Conservation (phyloP, 2,113 vertebrate species). For the Pyrgilauda ruficollis region DNA sequence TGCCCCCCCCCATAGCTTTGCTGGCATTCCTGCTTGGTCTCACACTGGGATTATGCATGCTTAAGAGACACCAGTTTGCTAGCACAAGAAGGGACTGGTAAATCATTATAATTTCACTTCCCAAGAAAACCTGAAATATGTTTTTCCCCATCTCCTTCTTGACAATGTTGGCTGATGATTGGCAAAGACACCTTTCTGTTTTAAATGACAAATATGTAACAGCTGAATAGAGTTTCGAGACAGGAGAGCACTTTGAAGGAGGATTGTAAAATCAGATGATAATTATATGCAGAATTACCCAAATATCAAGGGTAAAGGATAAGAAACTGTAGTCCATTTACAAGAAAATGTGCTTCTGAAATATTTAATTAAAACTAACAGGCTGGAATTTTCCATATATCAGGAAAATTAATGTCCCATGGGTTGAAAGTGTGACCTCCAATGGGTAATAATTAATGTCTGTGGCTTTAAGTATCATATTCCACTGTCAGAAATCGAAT, state of each 20-base stretch:
- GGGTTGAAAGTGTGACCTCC: conserved; percentile 47
- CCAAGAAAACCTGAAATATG: background rate
- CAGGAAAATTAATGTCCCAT: conserved; percentile 57
- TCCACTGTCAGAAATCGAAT: background rate
- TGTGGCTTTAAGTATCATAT: conserved; percentile 48
- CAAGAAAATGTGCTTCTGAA: conserved; percentile 28
- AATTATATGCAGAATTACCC: conserved; percentile 34
- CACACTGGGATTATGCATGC: background rate
- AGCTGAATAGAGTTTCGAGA: background rate
- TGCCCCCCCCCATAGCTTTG: background rate
- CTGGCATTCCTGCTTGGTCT: background rate
- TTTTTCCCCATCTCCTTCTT: background rate
- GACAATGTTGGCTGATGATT: fast-evolving
- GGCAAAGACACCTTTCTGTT: background rate
- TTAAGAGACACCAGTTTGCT: background rate
- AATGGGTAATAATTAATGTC: conserved; percentile 57
- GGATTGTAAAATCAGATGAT: conserved; percentile 13
- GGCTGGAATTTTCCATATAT: conserved; percentile 34
- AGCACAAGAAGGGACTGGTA: background rate
- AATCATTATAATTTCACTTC: background rate
- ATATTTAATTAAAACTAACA: conserved; percentile 61
- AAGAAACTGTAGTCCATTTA: conserved; percentile 30
- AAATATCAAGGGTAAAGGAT: conserved; percentile 52
- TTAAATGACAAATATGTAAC: background rate
- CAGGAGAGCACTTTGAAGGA: background rate